Evolutionary conservation across 1,140 invertebrate genomes (phyloP), one percentile per base, ranked within the genome.

Genomic region (Anagrus nilaparvatae): DNA sequence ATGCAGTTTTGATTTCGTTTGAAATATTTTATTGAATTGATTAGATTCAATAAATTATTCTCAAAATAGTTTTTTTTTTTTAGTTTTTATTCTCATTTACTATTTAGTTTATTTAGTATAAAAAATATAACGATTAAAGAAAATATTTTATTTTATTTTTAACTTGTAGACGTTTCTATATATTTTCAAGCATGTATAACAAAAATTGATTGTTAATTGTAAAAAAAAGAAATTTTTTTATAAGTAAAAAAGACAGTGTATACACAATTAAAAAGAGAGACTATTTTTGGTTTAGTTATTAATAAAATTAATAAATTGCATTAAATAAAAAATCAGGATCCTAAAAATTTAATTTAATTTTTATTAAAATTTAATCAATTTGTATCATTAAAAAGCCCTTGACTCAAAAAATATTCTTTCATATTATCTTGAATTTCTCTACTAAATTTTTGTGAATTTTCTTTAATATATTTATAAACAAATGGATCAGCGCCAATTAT

Each of bases 381-480:
- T 12, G 5, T 12, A 25, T 25, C 24, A 5, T 25, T 12, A 25
- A 5, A 25, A 74, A 69, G 35, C 75, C 75, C 48, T 72, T 57
- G 17, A 64, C 55, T 48, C 72, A 63, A n/a, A 60, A 81, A 74
- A 54, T 80, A 75, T 50, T 77, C 71, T 23, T 72, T 63, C 18
- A 82, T 68, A 50, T 74, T 78, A 37, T 78, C 67, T 8, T 75
- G 70, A 3, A 79, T 61, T 42, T 78, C 69, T 16, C 67, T 68
- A 5, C 71, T 64, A 59, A 84, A 84, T 56, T 82, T 81, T 2
- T 78, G 72, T 2, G 71, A 66, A 57, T 82, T 81, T n/a, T 71
- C 71, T 50, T 74, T 67, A 66, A 83, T 78, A 50, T 82, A 84
- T 10, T 75, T 67, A 53, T 79, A 81, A 2, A 82, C 79, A 50